Percentiles rank a stretch among this genome's conserved stretches.
Evolutionary conservation across 2,113 vertebrate genomes (phyloP).

Genomic region (Callorhinus ursinus): DNA sequence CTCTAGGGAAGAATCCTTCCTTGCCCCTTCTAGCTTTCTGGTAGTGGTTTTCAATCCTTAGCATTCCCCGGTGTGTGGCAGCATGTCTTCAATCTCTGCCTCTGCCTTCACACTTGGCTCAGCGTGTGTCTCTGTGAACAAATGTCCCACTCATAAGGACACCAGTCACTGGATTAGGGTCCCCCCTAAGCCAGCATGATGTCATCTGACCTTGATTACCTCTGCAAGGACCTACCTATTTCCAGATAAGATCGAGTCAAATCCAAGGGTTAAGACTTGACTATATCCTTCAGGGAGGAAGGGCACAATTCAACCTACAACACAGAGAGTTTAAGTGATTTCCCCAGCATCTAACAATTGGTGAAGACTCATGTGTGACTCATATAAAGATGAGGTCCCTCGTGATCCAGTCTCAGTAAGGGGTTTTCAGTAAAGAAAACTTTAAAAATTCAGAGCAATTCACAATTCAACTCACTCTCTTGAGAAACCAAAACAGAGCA

Average conservation of each 20-base stretch:
- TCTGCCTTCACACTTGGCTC: neutral
- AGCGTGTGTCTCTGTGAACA: neutral
- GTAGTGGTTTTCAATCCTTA: neutral
- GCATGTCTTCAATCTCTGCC: neutral
- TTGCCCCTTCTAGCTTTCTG: neutral
- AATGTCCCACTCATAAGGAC: neutral
- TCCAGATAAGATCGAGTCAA: neutral
- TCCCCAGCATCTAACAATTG: neutral
- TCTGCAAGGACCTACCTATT: neutral
- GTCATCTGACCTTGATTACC: neutral
- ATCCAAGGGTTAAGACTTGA: neutral
- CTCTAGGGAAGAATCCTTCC: neutral
- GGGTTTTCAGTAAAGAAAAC: neutral
- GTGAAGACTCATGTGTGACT: neutral
- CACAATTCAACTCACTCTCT: neutral
- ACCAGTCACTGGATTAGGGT: neutral
- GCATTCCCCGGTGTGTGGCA: neutral
- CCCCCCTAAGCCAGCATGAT: neutral
- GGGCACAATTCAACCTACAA: neutral
- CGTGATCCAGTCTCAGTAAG: neutral
- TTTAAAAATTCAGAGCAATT: neutral
- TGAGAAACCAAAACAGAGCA: neutral
- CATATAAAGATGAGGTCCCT: neutral
- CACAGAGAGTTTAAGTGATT: neutral
- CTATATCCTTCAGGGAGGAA: neutral